These are phyloP conservation scores for Halichoerus grypus DNA, from an alignment of 2,113 vertebrate species.

Conservation along the genomic window DNA sequence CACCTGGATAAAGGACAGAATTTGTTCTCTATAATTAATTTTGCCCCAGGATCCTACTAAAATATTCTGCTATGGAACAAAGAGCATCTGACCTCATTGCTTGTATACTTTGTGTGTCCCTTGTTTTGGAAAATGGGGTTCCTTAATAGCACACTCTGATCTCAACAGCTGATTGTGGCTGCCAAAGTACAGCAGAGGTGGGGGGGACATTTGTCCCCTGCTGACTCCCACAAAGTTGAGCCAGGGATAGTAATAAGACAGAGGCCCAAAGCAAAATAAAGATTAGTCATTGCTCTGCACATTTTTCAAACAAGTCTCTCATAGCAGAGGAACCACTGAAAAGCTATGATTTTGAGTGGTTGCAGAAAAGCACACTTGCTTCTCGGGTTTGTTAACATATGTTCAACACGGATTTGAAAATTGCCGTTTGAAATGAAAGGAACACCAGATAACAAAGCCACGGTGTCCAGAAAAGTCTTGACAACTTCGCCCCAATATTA, in stretches of 20 bases:
- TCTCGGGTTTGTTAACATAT: neutral
- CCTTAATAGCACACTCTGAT: neutral
- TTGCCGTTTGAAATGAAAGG: neutral
- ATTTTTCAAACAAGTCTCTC: neutral
- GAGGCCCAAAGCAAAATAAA: slow-evolving; percentile 2
- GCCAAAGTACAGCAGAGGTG: neutral
- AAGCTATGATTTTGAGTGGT: neutral
- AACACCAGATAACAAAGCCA: neutral
- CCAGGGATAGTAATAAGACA: neutral
- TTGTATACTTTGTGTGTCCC: neutral
- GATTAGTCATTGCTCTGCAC: neutral
- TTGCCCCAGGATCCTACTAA: neutral
- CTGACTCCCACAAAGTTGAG: neutral
- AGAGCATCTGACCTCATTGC: neutral
- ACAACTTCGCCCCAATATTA: neutral
- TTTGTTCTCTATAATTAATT: neutral
- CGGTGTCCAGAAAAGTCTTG: neutral
- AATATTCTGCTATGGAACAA: neutral
- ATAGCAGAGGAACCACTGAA: neutral
- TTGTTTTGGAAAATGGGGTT: neutral
- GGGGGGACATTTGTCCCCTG: neutral
- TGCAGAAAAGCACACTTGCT: neutral
- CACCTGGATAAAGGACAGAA: neutral
- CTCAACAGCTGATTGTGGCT: neutral
- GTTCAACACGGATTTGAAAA: neutral